Conservation (phyloP, 35 echinoderm and acorn worm species). For the Stichopus chloronotus region DNA sequence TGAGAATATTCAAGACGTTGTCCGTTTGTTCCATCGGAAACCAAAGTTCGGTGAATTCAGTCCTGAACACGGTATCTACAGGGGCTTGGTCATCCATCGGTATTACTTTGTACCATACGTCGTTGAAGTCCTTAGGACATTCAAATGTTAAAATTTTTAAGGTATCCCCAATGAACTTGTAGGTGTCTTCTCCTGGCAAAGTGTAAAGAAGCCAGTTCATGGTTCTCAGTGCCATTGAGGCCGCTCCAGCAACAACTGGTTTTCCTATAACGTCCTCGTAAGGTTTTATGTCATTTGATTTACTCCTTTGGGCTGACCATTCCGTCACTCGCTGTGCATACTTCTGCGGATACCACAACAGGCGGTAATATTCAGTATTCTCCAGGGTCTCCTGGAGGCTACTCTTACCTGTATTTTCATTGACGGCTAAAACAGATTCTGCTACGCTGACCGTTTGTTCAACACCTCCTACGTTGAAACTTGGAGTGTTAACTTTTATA, state of each 20-base stretch:
- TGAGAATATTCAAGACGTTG: constrained; percentile 35
- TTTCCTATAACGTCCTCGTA: constrained; percentile 2
- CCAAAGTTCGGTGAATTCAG: constrained; percentile 50
- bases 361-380: background rate
- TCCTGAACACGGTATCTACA: constrained; percentile 17
- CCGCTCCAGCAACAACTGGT: background rate
- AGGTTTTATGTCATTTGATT: background rate
- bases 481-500: background rate
- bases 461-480: constrained; percentile 3
- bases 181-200: background rate
- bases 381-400: background rate
- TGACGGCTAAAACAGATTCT: background rate
- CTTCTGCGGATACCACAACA: constrained; percentile 9
- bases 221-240: background rate
- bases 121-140: background rate
- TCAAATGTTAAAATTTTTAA: background rate
- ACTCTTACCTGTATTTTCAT: background rate
- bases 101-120: constrained; percentile 52
- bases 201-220: constrained; percentile 10
- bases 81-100: constrained; percentile 53
- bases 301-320: background rate
- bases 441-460: background rate
- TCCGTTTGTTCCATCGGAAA: constrained; percentile 45
- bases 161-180: constrained; percentile 17
- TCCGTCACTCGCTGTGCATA: constrained; percentile 13